Evolutionary conservation across 2,888 invertebrate genomes (phyloP), one percentile per base, ranked within the genome.

Genomic region (Cephus runcator): DNA sequence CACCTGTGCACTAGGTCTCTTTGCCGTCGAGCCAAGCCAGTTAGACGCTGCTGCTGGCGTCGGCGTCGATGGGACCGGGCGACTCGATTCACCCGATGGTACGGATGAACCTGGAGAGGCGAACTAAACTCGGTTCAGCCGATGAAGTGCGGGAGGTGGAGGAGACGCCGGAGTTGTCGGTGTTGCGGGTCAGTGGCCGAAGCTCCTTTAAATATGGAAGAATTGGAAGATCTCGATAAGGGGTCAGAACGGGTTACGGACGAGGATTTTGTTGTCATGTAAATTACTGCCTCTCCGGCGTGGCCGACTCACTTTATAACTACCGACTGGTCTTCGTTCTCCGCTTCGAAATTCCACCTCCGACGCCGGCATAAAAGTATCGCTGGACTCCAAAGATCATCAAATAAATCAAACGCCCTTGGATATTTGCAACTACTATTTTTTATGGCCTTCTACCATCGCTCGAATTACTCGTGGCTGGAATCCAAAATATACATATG

Each of bases 1-100:
- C 90, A 90, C 90, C 90, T 90, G 90, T 90, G 89, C 90, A 88
- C 89, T 87, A 85, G 85, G 88, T 88, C 87, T 87, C 88, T 87
- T 84, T 85, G 81, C 83, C 79, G 76, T 79, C 75, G 78, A 76
- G 81, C 80, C 78, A 80, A 40, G 15, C 15, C 40, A 40, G 40
- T 40, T 15, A 3, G 69, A n/a, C n/a, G 69, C 31, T 69, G 69
- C 69, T n/a, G 69, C 30, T 12, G 69, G 69, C 33, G 69, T 33
- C 69, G 69, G 69, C 69, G 69, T 30, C 69, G 69, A 40, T 40
- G 40, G 40, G 40, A 40, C 40, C 40, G 40, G 15, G 40, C 15
- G 15, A 40, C 40, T 15, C 40, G 40, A 15, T 40, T 15, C 40
- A 40, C 40, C 40, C 40, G 40, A 40, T 40, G 40, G 15, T 6